phyloP scores from a whole-genome alignment of 2,797 vertebrate species.

The Mycteria americana region DNA sequence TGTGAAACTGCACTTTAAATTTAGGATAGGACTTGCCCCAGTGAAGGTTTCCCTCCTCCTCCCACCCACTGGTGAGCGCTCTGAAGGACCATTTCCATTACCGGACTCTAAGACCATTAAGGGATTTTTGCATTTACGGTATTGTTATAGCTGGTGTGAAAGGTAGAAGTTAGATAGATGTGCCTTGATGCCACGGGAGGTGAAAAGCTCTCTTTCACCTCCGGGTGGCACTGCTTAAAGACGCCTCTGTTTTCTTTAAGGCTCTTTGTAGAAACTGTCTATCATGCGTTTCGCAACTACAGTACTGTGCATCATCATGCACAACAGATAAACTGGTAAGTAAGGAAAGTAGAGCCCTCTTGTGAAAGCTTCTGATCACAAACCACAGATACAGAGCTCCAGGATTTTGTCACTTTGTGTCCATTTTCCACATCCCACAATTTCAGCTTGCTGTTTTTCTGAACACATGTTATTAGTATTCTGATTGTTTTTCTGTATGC shows the following conservation, averaged over 20 bases:
- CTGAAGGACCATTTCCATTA: background rate
- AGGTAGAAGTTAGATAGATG: background rate
- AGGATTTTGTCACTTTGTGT: background rate
- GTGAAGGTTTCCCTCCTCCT: background rate
- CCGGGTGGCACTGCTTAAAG: conserved; percentile 37
- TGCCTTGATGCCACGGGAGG: background rate
- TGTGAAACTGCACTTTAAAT: background rate
- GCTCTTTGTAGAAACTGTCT: background rate
- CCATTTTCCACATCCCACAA: background rate
- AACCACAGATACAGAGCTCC: background rate
- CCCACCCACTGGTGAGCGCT: background rate
- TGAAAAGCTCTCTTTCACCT: conserved; percentile 1
- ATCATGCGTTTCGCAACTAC: rapidly evolving
- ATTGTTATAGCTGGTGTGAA: background rate
- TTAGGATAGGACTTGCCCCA: background rate
- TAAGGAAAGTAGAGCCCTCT: background rate
- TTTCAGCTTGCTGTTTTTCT: background rate
- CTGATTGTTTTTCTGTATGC: background rate
- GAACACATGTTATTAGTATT: rapidly evolving
- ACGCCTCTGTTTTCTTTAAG: background rate
- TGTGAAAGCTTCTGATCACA: background rate
- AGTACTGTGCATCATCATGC: background rate
- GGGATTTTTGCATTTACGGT: background rate
- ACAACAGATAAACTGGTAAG: background rate
- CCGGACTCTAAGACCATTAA: background rate